These are phyloP conservation scores for Belgica antarctica DNA, from an alignment of 2,888 invertebrate genomes.

Conservation along the genomic window DNA sequence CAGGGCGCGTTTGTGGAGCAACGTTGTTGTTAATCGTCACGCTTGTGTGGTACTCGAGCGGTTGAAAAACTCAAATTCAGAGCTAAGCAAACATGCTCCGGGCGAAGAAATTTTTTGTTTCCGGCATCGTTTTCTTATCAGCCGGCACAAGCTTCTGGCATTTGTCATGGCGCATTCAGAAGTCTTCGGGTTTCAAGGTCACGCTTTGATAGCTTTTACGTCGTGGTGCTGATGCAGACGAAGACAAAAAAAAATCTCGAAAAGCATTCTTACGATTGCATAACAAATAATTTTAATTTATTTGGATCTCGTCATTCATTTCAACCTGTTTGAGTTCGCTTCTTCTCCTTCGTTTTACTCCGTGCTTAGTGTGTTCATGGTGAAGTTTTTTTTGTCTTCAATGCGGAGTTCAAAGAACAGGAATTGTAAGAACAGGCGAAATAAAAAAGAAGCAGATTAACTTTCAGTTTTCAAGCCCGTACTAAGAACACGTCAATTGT, in stretches of 20 bases:
- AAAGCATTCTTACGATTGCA: constrained; percentile 5
- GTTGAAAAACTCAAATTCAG: not conserved
- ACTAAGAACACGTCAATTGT: not conserved
- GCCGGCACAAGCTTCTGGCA: constrained; percentile 5
- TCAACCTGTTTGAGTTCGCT: not conserved
- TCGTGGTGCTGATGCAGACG: not conserved
- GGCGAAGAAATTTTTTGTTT: constrained; percentile 10
- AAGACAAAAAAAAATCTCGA: too few relatives aligned
- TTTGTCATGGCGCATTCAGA: not conserved
- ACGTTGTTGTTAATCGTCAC: constrained; percentile 11
- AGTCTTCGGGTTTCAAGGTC: not conserved
- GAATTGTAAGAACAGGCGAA: constrained; percentile 21
- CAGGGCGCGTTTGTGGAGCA: not conserved
- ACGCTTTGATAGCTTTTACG: not conserved
- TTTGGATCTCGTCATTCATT: not conserved
- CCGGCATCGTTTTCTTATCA: constrained; percentile 5
- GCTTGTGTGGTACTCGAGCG: constrained; percentile 5
- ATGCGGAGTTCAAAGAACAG: not conserved
- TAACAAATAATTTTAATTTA: not conserved
- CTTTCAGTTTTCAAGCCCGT: constrained; percentile 1
- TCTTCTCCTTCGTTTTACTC: not conserved
- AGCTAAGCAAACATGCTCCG: constrained; percentile 3
- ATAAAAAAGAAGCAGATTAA: constrained; percentile 17
- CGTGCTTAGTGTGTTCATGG: too few relatives aligned
- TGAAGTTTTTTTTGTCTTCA: not conserved